Base-by-base conservation (phyloP, 1,140 invertebrate genomes). In the Drusus annulatus region DNA sequence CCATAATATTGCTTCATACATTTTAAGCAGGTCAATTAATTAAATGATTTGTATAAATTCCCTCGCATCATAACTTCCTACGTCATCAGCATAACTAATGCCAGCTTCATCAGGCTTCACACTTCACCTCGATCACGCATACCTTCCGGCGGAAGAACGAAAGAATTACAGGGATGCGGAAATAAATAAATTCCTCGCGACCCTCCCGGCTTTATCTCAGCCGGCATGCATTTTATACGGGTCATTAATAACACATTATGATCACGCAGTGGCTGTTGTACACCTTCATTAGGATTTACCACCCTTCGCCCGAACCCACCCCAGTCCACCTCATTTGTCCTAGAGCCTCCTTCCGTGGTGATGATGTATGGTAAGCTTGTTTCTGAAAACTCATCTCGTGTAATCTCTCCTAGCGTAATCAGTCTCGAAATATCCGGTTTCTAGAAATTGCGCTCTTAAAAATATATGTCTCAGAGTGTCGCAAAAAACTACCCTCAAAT, bases 221-320 rank as follows among this genome's bases (percentile, higher is more conserved):
- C 17, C 78, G 52, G 69, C 51, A 58, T 78, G 80, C 80, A 78
- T 81, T 81, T 81, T 77, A 78, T 78, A 81, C 80, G 71, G 52
- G 71, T 77, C 80, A 81, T 83, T 80, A 83, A 80, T 83, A 79
- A 71, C 76, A 79, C 79, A 83, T 83, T 83, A 83, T 80, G 79
- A 81, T 83, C 73, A 78, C 79, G 79, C 76, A 76, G 60, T 81
- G 60, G 78, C 74, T 50, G 65, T 80, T 68, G 58, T 78, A 68
- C 77, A 74, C 60, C 77, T 52, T 79, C 69, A 79, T 79, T 73
- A 74, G 21, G 69, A 28, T 54, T 45, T 63, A 17, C 23, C 56
- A 1, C 58, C 17, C 17, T 60, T 31, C 17, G 8, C 23, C 16
- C 62, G 2, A 8, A 60, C 1, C 56, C 62, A 21, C 62, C 25